Evolutionary conservation across 1,140 invertebrate species (phyloP), one percentile per base, ranked within the genome.

Genomic region (Melipona quadrifasciata): DNA sequence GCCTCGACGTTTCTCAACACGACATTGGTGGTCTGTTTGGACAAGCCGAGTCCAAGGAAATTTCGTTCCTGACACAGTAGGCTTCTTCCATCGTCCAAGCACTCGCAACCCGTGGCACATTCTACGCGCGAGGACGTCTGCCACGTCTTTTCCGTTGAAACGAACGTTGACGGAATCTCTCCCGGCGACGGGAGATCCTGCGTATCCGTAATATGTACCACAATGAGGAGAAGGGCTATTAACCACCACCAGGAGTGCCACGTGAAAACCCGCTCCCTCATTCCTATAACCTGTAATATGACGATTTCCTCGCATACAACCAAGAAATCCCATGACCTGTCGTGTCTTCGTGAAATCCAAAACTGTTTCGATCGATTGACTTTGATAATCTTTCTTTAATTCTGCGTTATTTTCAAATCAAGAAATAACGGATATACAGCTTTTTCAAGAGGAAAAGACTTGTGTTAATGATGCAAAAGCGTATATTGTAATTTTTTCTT

Each of bases 201-300:
- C 14, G 82, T 70, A 70, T 82, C 79, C 82, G 71, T 85, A 58
- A 90, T 55, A 14, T 65, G 76, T 67, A 90, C 67, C 84, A 89
- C 72, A 85, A 91, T 90, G 87, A 94, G 83, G 87, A 94, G 83
- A 92, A 94, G 92, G 83, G 92, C 82, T 75, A 90, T 84, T 82
- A 88, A 90, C 90, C 87, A 92, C 86, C 87, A 90, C 88, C 89
- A 90, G 80, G 85, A 73, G 93, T 92, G 91, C 92, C 94, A 92
- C 93, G 93, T 91, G 93, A 94, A 92, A 89, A 93, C 92, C 93
- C 94, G 78, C 77, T 86, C 82, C 91, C 84, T 93, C 94, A 94
- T 95, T 91, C 91, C 91, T 92, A 90, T 90, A 76, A 91, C 91
- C 92, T 92, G 89, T 81, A 91, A 93, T 80, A 71, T 90, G 75